Conservation (phyloP, 1,140 invertebrate species). For the Aphelinus certus region DNA sequence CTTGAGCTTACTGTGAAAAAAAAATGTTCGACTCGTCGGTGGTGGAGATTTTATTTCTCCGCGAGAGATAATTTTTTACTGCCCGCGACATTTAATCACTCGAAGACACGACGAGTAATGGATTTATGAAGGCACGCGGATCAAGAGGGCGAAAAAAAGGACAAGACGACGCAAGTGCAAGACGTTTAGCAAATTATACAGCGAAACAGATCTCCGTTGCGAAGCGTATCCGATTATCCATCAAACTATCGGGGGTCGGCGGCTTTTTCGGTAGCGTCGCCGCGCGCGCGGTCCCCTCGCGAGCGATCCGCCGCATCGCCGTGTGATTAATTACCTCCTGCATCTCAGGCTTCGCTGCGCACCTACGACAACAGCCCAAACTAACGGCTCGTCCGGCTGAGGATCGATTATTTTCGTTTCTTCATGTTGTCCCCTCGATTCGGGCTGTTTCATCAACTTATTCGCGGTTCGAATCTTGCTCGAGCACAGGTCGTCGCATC, state of each 20-base stretch:
- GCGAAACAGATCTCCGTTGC: slow-evolving; percentile 11
- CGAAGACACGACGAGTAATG: too few relatives aligned
- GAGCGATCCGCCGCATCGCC: slow-evolving; percentile 25
- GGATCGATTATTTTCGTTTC: slow-evolving; percentile 31
- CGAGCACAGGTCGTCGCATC: too few relatives aligned
- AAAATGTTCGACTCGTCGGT: slow-evolving; percentile 23
- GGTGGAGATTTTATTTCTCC: neutral
- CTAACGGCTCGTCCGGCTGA: slow-evolving; percentile 27
- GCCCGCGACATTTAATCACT: too few relatives aligned
- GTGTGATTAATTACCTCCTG: slow-evolving; percentile 48
- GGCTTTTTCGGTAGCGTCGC: slow-evolving; percentile 30
- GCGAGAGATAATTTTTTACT: too few relatives aligned
- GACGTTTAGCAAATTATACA: slow-evolving; percentile 26
- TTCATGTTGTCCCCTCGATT: neutral
- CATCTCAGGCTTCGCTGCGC: slow-evolving; percentile 42
- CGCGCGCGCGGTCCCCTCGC: slow-evolving; percentile 5
- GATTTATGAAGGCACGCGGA: too few relatives aligned
- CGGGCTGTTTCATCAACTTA: too few relatives aligned
- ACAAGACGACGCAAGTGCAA: neutral
- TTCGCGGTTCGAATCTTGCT: too few relatives aligned
- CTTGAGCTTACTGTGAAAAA: neutral
- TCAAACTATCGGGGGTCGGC: slow-evolving; percentile 33
- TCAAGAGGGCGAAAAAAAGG: too few relatives aligned
- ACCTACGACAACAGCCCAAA: slow-evolving; percentile 28
- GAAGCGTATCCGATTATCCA: slow-evolving; percentile 31